Evolutionary conservation across 2,888 invertebrate species (phyloP), one percentile per base, ranked within the genome.

Genomic region (Quadriops clusia): DNA sequence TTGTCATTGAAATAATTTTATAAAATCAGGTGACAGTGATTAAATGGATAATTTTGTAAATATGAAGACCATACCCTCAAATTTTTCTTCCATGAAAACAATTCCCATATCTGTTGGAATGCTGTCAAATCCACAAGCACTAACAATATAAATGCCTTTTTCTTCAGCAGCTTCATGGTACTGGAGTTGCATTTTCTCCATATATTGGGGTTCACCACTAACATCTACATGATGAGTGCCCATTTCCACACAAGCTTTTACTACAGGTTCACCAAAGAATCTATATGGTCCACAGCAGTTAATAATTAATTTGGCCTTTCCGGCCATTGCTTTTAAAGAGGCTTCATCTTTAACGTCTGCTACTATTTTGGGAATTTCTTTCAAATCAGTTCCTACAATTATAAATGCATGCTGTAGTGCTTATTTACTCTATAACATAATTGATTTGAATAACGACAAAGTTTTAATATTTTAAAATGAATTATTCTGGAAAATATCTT

Each of bases 261-360:
- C 80, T 4, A 95, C 87, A 3, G 78, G 71, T 55, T 93, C 91
- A 1, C 97, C 97, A 59, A 74, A 84, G 51, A 89, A 77, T 9
- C 77, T 64, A 56, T 78, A 87, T 0, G 95, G 97, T 1, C 97
- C 97, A 44, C 90, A 87, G 59, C 89, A 89, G 61, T 94, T 97
- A 2, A 93, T 72, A 13, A 98, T 49, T 2, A 95, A 72, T 47
- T 71, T 77, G 4, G 86, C 72, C 43, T 74, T 72, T 25, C 66
- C 62, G 23, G 89, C 82, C 95, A 98, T 95, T 31, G 69, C 68
- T 21, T 66, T 58, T 10, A 98, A 55, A 0, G 87, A 84, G 17
- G 72, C 65, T 34, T 75, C 71, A 54, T 87, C 75, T 2, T 64
- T 64, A 1, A 86, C 67, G 50, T 94, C 87, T 1, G 90, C 91